phyloP scores from a whole-genome alignment of 2,113 vertebrate species.

The Thalassoma bifasciatum region DNA sequence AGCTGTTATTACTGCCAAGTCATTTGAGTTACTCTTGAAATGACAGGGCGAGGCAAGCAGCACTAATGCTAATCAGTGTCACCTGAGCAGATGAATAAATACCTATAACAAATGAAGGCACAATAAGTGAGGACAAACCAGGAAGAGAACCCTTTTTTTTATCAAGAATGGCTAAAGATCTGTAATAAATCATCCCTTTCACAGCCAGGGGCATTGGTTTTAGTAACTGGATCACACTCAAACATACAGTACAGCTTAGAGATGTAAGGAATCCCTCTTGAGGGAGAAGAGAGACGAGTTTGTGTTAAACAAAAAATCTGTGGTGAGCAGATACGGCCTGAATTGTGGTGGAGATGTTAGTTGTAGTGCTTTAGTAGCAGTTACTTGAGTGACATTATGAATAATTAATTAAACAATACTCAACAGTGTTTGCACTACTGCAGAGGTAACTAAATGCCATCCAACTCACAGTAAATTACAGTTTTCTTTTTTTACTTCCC shows the following conservation, averaged over 20 bases:
- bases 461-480: neutral
- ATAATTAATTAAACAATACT: conserved; percentile 18
- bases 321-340: conserved; percentile 4
- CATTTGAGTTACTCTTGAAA: conserved; percentile 42
- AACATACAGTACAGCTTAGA: neutral
- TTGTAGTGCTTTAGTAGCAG: neutral
- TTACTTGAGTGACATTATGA: neutral
- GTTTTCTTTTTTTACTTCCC: neutral
- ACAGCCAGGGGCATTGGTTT: conserved; percentile 8
- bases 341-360: neutral
- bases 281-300: neutral
- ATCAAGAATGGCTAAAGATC: conserved; percentile 11
- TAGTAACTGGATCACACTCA: conserved; percentile 5
- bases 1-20: conserved; percentile 23
- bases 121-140: neutral
- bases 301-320: neutral
- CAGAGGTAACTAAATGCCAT: neutral
- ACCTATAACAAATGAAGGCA: conserved; percentile 20
- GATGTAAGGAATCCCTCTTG: neutral
- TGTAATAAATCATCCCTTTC: conserved; percentile 31
- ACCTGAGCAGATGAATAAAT: conserved; percentile 50
- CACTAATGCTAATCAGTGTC: conserved; percentile 44
- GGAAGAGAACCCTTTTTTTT: neutral
- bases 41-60: conserved; percentile 13
- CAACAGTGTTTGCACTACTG: neutral